These are phyloP conservation scores for Cyrtonyx montezumae DNA, from an alignment of 2,113 vertebrate species.

Conservation along the genomic window DNA sequence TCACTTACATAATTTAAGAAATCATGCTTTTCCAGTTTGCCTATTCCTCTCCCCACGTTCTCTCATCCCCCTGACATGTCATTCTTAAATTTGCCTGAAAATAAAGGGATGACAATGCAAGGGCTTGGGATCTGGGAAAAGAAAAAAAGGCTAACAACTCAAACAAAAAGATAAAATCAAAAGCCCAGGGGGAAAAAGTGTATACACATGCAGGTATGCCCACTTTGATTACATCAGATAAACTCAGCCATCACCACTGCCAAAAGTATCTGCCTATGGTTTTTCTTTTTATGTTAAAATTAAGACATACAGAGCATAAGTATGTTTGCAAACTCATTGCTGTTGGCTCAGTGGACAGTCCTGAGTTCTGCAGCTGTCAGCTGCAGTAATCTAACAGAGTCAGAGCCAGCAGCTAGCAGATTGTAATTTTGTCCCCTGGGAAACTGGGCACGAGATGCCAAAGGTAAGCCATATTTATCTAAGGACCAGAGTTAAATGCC, in stretches of 20 bases:
- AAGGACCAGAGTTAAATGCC: background rate
- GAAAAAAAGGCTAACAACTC: background rate
- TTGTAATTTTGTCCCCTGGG: conserved; percentile 13
- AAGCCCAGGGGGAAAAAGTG: background rate
- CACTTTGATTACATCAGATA: background rate
- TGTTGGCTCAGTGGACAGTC: conserved; percentile 8
- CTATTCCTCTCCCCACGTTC: background rate
- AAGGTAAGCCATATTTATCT: conserved; percentile 32
- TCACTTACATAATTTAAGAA: background rate
- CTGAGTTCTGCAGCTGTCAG: conserved; percentile 33
- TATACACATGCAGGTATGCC: background rate
- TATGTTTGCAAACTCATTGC: conserved; percentile 42
- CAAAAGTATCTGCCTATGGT: background rate
- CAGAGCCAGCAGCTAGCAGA: conserved; percentile 38
- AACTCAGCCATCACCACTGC: background rate
- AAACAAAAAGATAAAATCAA: background rate
- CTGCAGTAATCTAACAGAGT: conserved; percentile 26
- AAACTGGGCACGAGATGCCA: conserved; percentile 11
- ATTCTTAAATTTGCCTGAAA: background rate
- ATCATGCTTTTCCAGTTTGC: background rate
- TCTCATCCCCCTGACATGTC: no score
- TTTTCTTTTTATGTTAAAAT: background rate
- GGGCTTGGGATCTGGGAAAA: background rate
- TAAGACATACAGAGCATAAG: background rate
- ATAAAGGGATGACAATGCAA: background rate